Evolutionary conservation across 2,797 vertebrate genomes (phyloP).

Genomic region (Anableps anableps): DNA sequence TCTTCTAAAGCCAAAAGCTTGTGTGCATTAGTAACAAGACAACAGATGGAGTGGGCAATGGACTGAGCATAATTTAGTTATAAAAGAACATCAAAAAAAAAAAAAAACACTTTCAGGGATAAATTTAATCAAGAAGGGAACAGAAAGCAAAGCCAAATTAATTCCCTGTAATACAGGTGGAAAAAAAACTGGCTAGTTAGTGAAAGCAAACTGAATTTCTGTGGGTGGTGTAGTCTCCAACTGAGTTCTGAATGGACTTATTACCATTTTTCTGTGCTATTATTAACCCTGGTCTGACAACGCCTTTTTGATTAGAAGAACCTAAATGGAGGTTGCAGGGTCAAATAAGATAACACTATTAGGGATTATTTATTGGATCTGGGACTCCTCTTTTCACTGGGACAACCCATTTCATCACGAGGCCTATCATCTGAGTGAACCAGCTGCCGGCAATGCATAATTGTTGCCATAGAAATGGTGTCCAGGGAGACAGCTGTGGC

Average conservation of each 20-base stretch:
- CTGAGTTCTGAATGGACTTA: conserved; percentile 35
- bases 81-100: conserved; percentile 56
- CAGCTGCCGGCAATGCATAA: conserved; percentile 62
- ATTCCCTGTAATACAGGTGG: conserved; percentile 36
- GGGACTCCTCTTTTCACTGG: conserved; percentile 52
- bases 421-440: conserved; percentile 54
- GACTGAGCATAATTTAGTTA: conserved; percentile 61
- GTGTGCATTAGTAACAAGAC: conserved; percentile 20
- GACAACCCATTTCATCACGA: conserved; percentile 62
- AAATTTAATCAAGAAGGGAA: conserved; percentile 66
- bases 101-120: conserved; percentile 53
- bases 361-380: conserved; percentile 73
- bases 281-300: conserved; percentile 48
- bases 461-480: conserved; percentile 74
- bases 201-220: conserved; percentile 32
- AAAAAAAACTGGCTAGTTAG: conserved; percentile 22
- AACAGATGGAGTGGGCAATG: conserved; percentile 19
- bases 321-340: conserved; percentile 57
- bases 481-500: conserved; percentile 74
- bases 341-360: conserved; percentile 62
- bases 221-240: not conserved
- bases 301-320: conserved; percentile 54
- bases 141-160: conserved; percentile 47
- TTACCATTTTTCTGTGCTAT: conserved; percentile 31
- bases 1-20: conserved; percentile 11